Conservation (phyloP, 2,888 invertebrate genomes). For the Andrena trimmerana region DNA sequence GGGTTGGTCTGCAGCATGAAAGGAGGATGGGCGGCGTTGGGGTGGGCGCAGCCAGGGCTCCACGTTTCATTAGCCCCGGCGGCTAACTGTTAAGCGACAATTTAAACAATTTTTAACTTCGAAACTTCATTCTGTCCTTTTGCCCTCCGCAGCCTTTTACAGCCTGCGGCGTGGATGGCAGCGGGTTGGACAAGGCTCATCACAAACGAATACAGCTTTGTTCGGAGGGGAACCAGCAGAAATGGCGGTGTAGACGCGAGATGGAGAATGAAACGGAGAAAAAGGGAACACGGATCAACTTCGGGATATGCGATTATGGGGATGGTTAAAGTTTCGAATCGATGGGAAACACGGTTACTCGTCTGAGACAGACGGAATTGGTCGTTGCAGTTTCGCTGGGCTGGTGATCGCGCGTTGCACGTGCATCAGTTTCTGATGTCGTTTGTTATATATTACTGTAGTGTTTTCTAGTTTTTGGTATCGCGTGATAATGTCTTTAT, state of each 20-base stretch:
- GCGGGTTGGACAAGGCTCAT: conserved; percentile 68
- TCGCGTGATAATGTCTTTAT: background rate
- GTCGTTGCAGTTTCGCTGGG: background rate
- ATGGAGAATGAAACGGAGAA: conserved; percentile 3
- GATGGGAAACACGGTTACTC: conserved; percentile 70
- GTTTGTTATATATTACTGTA: background rate
- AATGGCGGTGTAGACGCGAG: background rate
- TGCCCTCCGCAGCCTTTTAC: conserved; percentile 51
- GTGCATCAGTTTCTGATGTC: background rate
- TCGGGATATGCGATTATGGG: conserved; percentile 82
- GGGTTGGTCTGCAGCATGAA: conserved; percentile 48
- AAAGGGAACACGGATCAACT: conserved; percentile 72
- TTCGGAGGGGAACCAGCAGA: conserved; percentile 29
- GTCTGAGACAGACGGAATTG: conserved; percentile 3
- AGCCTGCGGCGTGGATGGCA: conserved; percentile 71
- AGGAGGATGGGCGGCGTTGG: conserved; percentile 46
- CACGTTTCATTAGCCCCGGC: conserved; percentile 82
- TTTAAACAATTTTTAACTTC: conserved; percentile 84
- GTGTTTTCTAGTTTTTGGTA: background rate
- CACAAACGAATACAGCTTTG: conserved; percentile 62
- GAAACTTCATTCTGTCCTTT: conserved; percentile 73
- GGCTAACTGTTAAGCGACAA: conserved; percentile 83
- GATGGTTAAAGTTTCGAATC: conserved; percentile 83
- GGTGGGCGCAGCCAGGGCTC: conserved; percentile 67
- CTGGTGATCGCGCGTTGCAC: conserved; percentile 9